Base-by-base conservation (phyloP, 2,797 vertebrate species). In the Chaetophractus vellerosus region DNA sequence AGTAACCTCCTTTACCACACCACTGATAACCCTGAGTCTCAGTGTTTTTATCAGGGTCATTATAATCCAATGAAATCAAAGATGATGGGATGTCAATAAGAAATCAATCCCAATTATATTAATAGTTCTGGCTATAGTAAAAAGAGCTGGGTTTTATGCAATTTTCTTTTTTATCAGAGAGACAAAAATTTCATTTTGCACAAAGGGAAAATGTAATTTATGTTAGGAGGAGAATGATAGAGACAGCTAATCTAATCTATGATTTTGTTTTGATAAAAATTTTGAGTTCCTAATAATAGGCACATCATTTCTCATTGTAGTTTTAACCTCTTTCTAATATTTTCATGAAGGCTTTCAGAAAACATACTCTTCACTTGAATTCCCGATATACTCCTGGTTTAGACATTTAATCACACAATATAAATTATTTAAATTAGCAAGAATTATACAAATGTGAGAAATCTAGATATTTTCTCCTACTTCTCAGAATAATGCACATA, bases 351-450 rank as follows among this genome's bases (percentile, higher is more conserved):
- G 45, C 33, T 83, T 91, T 85, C 31, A 91, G 74, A 28, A 92
- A 71, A 95, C 26, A 78, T 19, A 23, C 1, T 61, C 38, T 88
- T 81, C 19, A 66, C 10, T 88, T 72, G 48, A 85, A 85, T 91
- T 89, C 41, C 33, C 57, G 61, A 6, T 38, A 4, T 55, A 36
- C 24, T 72, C 5, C 48, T 94, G 55, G 26, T 55, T 94, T 33
- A 86, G 57, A 75, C 55, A 78, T 12, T 94, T 57, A 69, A 76
- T 88, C 57, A 82, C 31, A 64, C 36, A 85, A 63, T n/a, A 64
- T 79, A 24, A 71, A 66, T 82, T 83, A 74, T 79, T 94, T 81
- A 82, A 93, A 79, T 82, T 91, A 87, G 57, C 55, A 91, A 93
- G 23, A 82, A 82, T 82, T 74, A 79, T 45, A 86, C 45, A 87